These are phyloP conservation scores for Philopedon plagiatum DNA, from an alignment of 2,888 invertebrate species.

Conservation along the genomic window DNA sequence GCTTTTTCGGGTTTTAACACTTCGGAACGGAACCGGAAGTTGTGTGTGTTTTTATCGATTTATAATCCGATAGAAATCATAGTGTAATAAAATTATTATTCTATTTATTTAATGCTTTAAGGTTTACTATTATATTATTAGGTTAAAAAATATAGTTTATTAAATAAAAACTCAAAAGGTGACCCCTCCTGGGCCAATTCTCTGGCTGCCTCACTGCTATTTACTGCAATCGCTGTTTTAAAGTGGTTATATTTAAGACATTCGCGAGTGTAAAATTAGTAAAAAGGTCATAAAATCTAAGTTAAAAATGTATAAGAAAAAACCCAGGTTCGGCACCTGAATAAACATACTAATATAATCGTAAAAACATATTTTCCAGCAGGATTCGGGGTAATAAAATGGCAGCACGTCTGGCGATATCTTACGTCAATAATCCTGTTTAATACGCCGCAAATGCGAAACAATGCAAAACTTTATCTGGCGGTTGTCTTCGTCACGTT, in stretches of 20 bases:
- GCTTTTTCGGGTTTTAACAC: conserved; percentile 6
- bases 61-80: not conserved
- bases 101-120: too few species aligned
- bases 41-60: conserved; percentile 34
- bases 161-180: too few species aligned
- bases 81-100: not conserved
- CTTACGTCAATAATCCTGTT: not conserved
- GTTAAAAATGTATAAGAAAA: not conserved
- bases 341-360: not conserved
- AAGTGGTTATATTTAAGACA: too few species aligned
- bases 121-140: too few species aligned
- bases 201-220: too few species aligned
- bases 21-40: conserved; percentile 35
- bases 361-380: not conserved
- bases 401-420: not conserved
- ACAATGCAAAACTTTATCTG: conserved; percentile 6
- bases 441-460: not conserved
- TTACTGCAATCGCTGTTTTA: too few species aligned
- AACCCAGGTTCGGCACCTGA: not conserved
- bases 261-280: too few species aligned
- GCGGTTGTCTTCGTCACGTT: not conserved
- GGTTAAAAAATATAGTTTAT: too few species aligned
- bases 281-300: not conserved
- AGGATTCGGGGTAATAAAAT: not conserved
- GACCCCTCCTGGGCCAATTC: too few species aligned